Evolutionary conservation across 2,113 vertebrate genomes (phyloP).

Genomic region (Verasper variegatus): DNA sequence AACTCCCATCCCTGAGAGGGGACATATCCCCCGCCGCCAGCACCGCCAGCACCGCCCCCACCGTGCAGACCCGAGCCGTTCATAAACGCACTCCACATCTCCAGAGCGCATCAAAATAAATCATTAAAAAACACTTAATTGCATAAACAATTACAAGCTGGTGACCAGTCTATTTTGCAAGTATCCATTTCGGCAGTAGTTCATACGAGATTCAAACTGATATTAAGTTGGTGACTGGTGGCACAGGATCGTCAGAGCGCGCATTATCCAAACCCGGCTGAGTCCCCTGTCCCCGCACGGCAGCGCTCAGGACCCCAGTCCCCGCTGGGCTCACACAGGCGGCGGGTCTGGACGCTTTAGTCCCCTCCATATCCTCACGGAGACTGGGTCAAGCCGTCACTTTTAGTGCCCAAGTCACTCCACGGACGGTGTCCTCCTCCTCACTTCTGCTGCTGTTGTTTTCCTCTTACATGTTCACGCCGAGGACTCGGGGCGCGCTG

Average conservation of each 20-base stretch:
- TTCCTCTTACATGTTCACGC: neutral
- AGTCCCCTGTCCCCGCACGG: slow-evolving; percentile 55
- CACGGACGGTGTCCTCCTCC: neutral
- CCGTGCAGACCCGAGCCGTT: slow-evolving; percentile 74
- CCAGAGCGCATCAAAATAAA: slow-evolving; percentile 37
- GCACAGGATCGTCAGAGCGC: slow-evolving; percentile 20
- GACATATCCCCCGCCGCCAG: slow-evolving; percentile 73
- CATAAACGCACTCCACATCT: slow-evolving; percentile 77
- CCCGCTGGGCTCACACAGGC: slow-evolving; percentile 16
- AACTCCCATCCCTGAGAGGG: slow-evolving; percentile 77
- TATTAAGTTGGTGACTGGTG: slow-evolving; percentile 14
- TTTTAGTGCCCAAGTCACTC: neutral
- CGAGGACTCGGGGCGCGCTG: neutral
- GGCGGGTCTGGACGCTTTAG: slow-evolving; percentile 35
- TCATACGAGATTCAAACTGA: slow-evolving; percentile 9
- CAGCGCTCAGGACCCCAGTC: slow-evolving; percentile 38
- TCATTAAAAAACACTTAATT: neutral
- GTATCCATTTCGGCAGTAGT: neutral
- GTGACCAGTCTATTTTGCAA: neutral
- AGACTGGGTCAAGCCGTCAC: slow-evolving; percentile 70
- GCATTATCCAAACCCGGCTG: slow-evolving; percentile 70
- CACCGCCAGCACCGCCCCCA: slow-evolving; percentile 65
- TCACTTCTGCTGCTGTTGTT: neutral
- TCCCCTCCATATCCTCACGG: slow-evolving; percentile 74
- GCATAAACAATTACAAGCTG: neutral